Evolutionary conservation across 2,113 vertebrate genomes (phyloP).

Genomic region (Eulemur macaco): DNA sequence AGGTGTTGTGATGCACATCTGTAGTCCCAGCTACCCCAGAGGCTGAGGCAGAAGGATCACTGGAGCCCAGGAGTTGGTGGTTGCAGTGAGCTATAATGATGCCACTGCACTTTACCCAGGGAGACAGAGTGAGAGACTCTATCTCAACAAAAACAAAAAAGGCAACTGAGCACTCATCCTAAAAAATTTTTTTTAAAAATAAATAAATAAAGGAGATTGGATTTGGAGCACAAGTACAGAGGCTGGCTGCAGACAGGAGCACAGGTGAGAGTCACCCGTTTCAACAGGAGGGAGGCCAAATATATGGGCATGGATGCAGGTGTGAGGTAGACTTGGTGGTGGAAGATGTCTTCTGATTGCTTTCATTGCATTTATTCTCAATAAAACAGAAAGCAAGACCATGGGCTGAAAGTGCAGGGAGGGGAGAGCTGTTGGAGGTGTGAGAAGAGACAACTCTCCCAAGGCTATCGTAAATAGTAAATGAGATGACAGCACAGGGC

Average conservation of each 20-base stretch:
- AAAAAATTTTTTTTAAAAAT: too few relatives aligned
- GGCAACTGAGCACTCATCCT: too few relatives aligned
- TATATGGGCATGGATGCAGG: accelerated
- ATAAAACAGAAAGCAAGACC: background rate
- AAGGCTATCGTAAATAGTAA: background rate
- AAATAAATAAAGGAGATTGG: background rate
- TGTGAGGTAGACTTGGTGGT: background rate
- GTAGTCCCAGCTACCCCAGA: too few relatives aligned
- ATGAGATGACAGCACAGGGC: accelerated
- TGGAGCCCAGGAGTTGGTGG: too few relatives aligned
- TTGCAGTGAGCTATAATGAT: too few relatives aligned
- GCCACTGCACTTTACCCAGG: too few relatives aligned
- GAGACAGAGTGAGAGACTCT: too few relatives aligned
- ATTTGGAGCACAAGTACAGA: background rate
- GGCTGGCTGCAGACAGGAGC: background rate
- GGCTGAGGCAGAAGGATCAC: too few relatives aligned
- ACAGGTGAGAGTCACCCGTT: background rate
- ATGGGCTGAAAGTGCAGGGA: background rate
- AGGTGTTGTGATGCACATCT: too few relatives aligned
- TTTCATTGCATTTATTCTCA: background rate
- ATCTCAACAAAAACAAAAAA: too few relatives aligned
- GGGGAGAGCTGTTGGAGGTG: background rate
- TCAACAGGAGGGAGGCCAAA: accelerated
- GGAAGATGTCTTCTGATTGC: background rate
- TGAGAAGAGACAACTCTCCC: background rate